These are phyloP conservation scores for Meta bourneti DNA, from an alignment of 2,888 invertebrate species.

Conservation along the genomic window DNA sequence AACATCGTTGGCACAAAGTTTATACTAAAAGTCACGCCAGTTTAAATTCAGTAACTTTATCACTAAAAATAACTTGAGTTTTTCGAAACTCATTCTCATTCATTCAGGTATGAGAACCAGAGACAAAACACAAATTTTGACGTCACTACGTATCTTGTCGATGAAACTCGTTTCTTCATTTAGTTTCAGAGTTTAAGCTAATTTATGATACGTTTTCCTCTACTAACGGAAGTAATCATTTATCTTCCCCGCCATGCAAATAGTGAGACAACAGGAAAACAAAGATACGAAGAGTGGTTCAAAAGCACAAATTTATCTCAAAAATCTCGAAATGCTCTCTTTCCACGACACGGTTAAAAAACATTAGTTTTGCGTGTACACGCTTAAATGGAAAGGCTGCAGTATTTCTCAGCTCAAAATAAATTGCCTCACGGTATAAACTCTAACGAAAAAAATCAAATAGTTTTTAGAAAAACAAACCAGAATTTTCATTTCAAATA, in stretches of 20 bases:
- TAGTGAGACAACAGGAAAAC: not conserved
- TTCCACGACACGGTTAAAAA: constrained; percentile 6
- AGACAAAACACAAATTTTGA: too few species aligned
- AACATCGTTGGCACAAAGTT: too few species aligned
- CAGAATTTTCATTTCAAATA: too few species aligned
- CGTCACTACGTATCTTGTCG: too few species aligned
- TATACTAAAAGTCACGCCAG: too few species aligned
- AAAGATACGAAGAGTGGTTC: not conserved
- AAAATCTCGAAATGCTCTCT: not conserved
- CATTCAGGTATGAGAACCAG: too few species aligned
- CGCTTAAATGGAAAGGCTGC: constrained; percentile 15
- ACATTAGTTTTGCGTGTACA: constrained; percentile 9
- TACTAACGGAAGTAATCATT: not conserved
- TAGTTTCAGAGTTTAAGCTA: not conserved
- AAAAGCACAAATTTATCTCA: not conserved
- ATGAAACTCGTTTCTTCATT: not conserved
- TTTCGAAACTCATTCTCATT: too few species aligned
- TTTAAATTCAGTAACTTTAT: too few species aligned
- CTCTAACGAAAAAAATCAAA: not conserved
- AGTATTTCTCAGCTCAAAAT: constrained; percentile 13
- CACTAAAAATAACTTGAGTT: too few species aligned
- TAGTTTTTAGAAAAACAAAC: too few species aligned
- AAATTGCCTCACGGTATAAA: constrained; percentile 40
- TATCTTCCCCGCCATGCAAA: constrained; percentile 17
- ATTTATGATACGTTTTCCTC: not conserved